Evolutionary conservation across 92 coral and sea anemone species (phyloP).

Genomic region (Galaxea fascicularis): DNA sequence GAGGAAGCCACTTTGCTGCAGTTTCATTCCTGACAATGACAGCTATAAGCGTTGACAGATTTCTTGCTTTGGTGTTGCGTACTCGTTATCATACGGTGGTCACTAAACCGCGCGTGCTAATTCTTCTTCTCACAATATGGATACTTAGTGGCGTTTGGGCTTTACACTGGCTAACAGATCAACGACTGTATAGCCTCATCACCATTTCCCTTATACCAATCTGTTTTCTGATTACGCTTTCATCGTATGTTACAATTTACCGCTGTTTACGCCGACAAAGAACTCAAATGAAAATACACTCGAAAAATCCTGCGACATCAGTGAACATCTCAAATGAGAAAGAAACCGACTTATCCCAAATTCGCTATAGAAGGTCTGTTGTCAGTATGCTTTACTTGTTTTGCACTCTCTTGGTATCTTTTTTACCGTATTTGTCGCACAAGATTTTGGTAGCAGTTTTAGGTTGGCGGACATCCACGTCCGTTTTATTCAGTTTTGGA

Average conservation of each 20-base stretch:
- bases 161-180: constrained; percentile 31
- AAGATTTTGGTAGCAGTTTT: not conserved
- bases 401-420: constrained; percentile 33
- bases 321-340: no score
- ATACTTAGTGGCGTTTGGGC: constrained; percentile 13
- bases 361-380: constrained; percentile 33
- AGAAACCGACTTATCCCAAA: no score
- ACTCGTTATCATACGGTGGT: constrained; percentile 42
- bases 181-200: not conserved
- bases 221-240: constrained; percentile 35
- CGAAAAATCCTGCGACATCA: no score
- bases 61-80: constrained; percentile 40
- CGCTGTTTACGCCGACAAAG: constrained; percentile 22
- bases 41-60: no score
- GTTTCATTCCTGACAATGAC: constrained; percentile 59
- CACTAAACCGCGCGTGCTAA: constrained; percentile 30
- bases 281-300: no score
- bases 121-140: constrained; percentile 29
- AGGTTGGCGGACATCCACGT: constrained; percentile 14
- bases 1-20: constrained; percentile 45
- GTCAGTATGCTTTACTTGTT: constrained; percentile 49
- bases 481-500: constrained; percentile 36
- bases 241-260: constrained; percentile 30
- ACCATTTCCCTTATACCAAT: constrained; percentile 2
- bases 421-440: constrained; percentile 41